Base-by-base conservation (phyloP, 2,888 invertebrate genomes). In the Poecilus cupreus region DNA sequence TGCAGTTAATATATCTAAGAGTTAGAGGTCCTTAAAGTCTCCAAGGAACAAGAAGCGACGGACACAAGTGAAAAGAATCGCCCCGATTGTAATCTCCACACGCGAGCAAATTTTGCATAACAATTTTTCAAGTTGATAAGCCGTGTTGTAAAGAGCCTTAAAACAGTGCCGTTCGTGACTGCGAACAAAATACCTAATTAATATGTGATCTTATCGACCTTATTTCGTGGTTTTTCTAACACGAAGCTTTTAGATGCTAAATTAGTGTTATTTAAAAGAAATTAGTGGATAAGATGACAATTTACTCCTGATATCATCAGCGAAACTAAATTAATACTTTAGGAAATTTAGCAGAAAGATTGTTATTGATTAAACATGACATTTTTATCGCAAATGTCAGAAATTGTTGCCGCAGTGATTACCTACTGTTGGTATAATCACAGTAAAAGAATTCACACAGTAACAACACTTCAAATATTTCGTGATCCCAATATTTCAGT, bases 171-270 rank as follows among this genome's bases (percentile, higher is more conserved):
- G 24, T 46, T 79, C 79, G 79, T 79, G 79, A 68, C 79, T 13
- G 26, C 10, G 51, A 49, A 70, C 79, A 79, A 79, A 79, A 79
- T 79, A 79, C 79, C 64, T 68, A 79, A 79, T 79, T 51, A 79
- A 37, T 79, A 51, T 49, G 24, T 51, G 79, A 79, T 79, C 11
- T 51, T 37, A 79, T 79, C 79, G 16, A 57, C 16, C 16, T 46
- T 54, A 0, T 60, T 72, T 46, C 46, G 46, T 46, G 46, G 68
- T 68, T 46, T 72, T 72, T 72, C 46, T 72, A 46, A 72, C 72
- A 72, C 72, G 72, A 72, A 72, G 22, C 72, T 43, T n/a, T 46
- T n/a, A 20, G 16, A 18, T 3, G n/a, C n/a, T 72, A 46, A 72
- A 72, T 72, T 46, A 72, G 43, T 72, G 72, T 72, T 72, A 46